Conservation (phyloP, 2,888 invertebrate species). For the Drosophila demipolita region DNA sequence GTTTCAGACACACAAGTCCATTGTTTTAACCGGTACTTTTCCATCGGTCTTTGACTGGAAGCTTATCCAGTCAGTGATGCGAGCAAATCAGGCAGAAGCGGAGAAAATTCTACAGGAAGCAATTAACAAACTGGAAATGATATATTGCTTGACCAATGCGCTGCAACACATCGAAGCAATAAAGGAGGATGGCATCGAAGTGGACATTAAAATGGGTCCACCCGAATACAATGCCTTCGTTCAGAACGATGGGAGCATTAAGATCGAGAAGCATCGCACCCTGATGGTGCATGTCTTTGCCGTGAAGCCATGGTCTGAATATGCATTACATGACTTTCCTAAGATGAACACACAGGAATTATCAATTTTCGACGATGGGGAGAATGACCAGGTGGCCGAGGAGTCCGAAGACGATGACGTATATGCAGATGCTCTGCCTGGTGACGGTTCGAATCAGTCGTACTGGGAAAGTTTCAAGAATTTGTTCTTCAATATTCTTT, state of each 20-base stretch:
- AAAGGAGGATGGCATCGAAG: conserved; percentile 30
- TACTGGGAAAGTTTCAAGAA: no score
- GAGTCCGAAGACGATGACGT: no score
- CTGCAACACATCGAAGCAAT: conserved; percentile 40
- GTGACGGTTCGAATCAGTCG: no score
- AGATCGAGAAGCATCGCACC: conserved; percentile 44
- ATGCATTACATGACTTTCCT: no score
- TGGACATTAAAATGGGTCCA: conserved; percentile 32
- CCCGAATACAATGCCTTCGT: conserved; percentile 49
- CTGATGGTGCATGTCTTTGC: conserved; percentile 36
- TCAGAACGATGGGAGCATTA: conserved; percentile 41
- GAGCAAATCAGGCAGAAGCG: conserved; percentile 29
- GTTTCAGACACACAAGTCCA: conserved; percentile 26
- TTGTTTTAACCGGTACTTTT: conserved; percentile 41
- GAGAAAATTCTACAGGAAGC: conserved; percentile 42
- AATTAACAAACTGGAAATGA: conserved; percentile 42
- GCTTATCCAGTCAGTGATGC: conserved; percentile 37
- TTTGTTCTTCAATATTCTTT: no score
- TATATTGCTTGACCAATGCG: conserved; percentile 44
- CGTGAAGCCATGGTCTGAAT: no score
- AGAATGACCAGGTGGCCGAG: no score
- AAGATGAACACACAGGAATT: no score
- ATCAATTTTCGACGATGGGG: no score
- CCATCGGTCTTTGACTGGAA: conserved; percentile 59
- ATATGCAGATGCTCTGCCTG: no score